Conservation (phyloP, 2,888 invertebrate genomes). For the Meiosimyza platycephala region DNA sequence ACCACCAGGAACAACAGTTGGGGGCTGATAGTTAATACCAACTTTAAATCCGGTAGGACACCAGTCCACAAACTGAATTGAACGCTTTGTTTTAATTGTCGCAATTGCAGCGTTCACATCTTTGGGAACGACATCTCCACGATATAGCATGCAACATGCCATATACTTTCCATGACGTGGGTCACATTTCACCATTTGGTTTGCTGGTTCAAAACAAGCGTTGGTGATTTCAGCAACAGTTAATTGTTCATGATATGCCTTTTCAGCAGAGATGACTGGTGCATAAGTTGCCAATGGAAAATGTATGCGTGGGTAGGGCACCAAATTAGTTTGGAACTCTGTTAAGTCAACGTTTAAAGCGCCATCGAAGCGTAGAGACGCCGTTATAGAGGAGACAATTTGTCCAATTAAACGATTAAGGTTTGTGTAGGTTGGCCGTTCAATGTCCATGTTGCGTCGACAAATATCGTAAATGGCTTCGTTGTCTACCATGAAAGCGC, state of each 20-base stretch:
- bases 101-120: slow-evolving; percentile 94
- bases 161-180: slow-evolving; percentile 91
- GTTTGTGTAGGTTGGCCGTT: slow-evolving; percentile 87
- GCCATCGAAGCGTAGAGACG: slow-evolving; percentile 91
- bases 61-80: slow-evolving; percentile 91
- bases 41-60: slow-evolving; percentile 86
- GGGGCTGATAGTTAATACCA: slow-evolving; percentile 91
- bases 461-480: slow-evolving; percentile 91
- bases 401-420: slow-evolving; percentile 87
- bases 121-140: slow-evolving; percentile 93
- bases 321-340: slow-evolving; percentile 93
- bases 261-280: slow-evolving; percentile 92
- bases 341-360: slow-evolving; percentile 93
- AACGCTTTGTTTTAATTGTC: slow-evolving; percentile 93
- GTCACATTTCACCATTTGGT: slow-evolving; percentile 94
- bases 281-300: slow-evolving; percentile 93
- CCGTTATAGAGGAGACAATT: slow-evolving; percentile 94
- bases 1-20: slow-evolving; percentile 91
- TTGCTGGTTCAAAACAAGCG: slow-evolving; percentile 94
- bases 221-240: slow-evolving; percentile 94
- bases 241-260: slow-evolving; percentile 92
- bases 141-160: slow-evolving; percentile 94
- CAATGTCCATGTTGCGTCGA: slow-evolving; percentile 85
- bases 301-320: slow-evolving; percentile 95
- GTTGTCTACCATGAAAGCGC: slow-evolving; percentile 94